These are phyloP conservation scores for Balearica regulorum DNA, from an alignment of 2,797 vertebrate genomes.

Conservation along the genomic window DNA sequence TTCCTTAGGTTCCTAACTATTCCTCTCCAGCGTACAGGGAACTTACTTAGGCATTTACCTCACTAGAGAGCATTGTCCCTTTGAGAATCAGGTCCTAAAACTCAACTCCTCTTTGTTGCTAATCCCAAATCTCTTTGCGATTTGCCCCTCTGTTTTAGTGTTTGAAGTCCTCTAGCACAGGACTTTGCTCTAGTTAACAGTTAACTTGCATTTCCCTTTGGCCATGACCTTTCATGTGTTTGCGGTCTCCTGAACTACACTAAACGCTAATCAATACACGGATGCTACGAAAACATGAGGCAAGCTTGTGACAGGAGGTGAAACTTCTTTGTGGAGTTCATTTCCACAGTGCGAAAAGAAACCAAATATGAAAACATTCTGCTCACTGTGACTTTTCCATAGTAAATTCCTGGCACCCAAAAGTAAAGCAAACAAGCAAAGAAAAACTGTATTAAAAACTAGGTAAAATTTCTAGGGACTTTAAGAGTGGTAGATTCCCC, in stretches of 20 bases:
- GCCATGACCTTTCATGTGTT: background rate
- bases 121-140: background rate
- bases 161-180: background rate
- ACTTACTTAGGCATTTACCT: background rate
- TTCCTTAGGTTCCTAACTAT: background rate
- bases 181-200: background rate
- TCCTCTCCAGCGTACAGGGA: background rate
- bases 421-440: background rate
- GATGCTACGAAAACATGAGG: background rate
- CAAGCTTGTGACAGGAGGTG: background rate
- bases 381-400: background rate
- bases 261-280: background rate
- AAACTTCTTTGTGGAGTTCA: background rate
- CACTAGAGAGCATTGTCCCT: background rate
- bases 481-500: background rate
- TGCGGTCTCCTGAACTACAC: background rate
- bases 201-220: slow-evolving; percentile 8
- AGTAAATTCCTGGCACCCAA: background rate
- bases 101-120: background rate
- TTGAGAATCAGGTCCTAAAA: background rate
- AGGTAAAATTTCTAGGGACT: background rate
- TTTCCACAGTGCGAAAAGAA: slow-evolving; percentile 12
- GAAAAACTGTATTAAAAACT: background rate
- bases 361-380: background rate
- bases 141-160: background rate